Evolutionary conservation across 2,113 vertebrate species (phyloP).

Genomic region (Chionomys nivalis): DNA sequence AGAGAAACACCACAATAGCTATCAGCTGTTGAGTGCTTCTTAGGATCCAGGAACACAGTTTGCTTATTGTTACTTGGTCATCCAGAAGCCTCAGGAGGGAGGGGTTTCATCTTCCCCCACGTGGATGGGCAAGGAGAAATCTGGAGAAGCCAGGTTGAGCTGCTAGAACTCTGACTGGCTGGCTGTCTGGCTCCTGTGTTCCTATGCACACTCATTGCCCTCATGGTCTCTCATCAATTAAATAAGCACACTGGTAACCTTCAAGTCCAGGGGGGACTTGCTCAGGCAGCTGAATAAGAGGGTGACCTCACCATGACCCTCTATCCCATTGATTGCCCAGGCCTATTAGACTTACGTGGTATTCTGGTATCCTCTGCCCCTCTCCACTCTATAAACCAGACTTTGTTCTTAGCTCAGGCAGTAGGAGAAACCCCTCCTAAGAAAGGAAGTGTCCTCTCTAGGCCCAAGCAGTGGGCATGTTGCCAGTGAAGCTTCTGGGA

Average conservation of each 20-base stretch:
- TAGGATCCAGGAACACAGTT: background rate
- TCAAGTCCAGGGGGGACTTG: background rate
- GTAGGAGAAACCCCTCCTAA: background rate
- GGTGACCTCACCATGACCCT: slow-evolving; percentile 60
- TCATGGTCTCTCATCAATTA: slow-evolving; percentile 41
- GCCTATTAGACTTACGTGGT: slow-evolving; percentile 37
- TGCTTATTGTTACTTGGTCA: background rate
- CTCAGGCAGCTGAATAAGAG: slow-evolving; percentile 25
- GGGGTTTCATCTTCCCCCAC: background rate
- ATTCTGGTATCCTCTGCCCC: slow-evolving; percentile 29
- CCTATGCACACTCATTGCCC: background rate
- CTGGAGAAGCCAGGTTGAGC: background rate
- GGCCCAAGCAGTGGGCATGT: background rate
- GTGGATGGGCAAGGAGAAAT: background rate
- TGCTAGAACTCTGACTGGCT: background rate
- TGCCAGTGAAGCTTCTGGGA: background rate
- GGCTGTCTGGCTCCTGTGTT: background rate
- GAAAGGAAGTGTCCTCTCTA: background rate
- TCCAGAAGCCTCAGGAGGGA: background rate
- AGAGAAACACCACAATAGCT: background rate
- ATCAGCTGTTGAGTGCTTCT: background rate
- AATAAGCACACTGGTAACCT: background rate
- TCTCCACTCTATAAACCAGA: background rate
- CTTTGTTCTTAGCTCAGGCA: background rate
- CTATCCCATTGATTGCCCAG: slow-evolving; percentile 60